Conservation (phyloP, 2,113 vertebrate species). For the Himantopus leucocephalus region DNA sequence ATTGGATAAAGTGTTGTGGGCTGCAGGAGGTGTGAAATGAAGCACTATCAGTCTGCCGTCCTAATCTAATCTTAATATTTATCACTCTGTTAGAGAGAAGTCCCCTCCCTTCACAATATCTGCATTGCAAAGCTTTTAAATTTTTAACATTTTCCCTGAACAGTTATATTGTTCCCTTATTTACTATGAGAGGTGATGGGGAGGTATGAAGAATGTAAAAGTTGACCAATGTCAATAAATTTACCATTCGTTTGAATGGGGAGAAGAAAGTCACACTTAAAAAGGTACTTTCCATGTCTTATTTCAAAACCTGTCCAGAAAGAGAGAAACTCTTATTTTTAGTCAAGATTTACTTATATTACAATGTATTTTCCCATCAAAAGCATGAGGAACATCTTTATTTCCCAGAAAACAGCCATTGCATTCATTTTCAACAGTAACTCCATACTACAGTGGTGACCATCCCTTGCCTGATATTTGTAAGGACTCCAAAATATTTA, state of each 20-base stretch:
- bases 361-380: background rate
- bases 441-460: background rate
- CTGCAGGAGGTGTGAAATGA: constrained; percentile 10
- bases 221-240: background rate
- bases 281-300: background rate
- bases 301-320: background rate
- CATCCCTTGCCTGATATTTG: background rate
- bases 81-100: background rate
- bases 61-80: constrained; percentile 28
- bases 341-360: background rate
- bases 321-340: background rate
- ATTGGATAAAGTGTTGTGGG: constrained; percentile 9
- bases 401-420: background rate
- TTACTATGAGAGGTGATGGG: background rate
- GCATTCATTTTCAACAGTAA: background rate
- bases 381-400: background rate
- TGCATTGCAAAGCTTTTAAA: background rate
- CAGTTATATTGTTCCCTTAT: background rate
- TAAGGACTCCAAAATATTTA: constrained; percentile 8
- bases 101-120: background rate
- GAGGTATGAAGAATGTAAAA: background rate
- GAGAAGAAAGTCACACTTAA: background rate
- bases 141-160: background rate
- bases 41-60: background rate
- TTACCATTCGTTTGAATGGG: background rate